Percentiles rank a stretch among this genome's conserved stretches.
Evolutionary conservation across 2,113 vertebrate genomes (phyloP).

Genomic region (Anguilla rostrata): DNA sequence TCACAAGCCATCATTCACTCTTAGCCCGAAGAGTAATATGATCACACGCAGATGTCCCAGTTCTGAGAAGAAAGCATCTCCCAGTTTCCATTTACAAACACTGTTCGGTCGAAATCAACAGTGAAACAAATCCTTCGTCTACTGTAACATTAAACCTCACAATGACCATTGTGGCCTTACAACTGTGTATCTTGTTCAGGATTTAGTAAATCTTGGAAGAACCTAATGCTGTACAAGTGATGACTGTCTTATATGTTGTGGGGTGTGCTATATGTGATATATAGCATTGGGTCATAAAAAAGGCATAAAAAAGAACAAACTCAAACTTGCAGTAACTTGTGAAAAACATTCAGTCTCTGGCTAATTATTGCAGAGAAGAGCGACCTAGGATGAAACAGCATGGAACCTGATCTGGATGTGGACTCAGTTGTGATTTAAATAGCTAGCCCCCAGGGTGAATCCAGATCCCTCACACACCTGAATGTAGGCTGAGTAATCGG

Average conservation of each 20-base stretch:
- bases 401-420: background rate
- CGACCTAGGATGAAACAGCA: background rate
- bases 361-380: background rate
- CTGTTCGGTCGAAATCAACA: background rate
- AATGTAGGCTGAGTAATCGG: background rate
- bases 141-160: slow-evolving; percentile 7
- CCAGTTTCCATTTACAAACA: background rate
- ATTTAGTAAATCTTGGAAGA: background rate
- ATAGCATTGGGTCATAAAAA: background rate
- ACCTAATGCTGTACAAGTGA: background rate
- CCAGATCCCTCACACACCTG: too few species aligned
- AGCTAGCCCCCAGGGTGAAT: background rate
- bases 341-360: too few species aligned
- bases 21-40: background rate
- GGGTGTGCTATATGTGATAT: background rate
- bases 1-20: background rate
- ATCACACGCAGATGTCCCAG: background rate
- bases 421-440: background rate
- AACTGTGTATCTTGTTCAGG: background rate
- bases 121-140: slow-evolving; percentile 15
- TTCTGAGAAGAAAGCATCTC: background rate
- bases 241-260: background rate
- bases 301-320: background rate
- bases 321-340: too few species aligned
- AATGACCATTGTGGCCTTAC: background rate